A percentile compares a stretch with the other conserved stretches of the same genome.
Conservation (phyloP, 2,113 vertebrate species). For the Upupa epops region DNA sequence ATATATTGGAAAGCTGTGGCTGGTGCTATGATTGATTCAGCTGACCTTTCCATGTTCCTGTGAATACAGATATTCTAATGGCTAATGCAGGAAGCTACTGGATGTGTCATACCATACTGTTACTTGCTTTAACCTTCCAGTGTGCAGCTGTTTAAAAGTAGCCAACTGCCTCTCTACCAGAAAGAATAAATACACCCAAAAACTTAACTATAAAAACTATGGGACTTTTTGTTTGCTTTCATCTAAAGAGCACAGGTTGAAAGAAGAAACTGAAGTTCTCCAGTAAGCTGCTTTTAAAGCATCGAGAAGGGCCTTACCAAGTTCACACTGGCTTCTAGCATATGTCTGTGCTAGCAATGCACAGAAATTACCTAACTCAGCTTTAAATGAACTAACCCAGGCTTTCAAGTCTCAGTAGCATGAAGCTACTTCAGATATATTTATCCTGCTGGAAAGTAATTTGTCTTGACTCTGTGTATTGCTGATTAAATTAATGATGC, state of each 20-base stretch:
- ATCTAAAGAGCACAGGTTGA: not conserved
- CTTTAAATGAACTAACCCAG: not conserved
- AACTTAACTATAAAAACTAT: not conserved
- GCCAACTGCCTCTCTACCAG: not conserved
- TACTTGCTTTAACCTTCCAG: not conserved
- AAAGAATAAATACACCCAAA: not conserved
- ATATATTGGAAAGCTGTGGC: not conserved
- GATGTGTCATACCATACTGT: not conserved
- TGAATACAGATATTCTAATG: not conserved
- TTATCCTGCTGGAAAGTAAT: not conserved
- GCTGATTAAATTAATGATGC: not conserved
- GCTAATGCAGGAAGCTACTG: not conserved
- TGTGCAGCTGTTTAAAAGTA: not conserved
- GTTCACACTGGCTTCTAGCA: not conserved
- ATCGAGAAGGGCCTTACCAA: not conserved
- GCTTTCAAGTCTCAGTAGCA: not conserved
- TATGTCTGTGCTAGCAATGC: not conserved
- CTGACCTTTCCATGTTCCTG: not conserved
- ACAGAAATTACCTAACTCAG: not conserved
- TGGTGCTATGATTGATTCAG: not conserved
- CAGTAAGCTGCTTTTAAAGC: not conserved
- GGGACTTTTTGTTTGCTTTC: not conserved
- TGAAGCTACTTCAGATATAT: rapidly evolving
- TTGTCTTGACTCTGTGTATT: not conserved
- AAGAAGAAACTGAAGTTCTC: not conserved